Conservation (phyloP, 2,888 invertebrate species). For the Chironomus tentans region DNA sequence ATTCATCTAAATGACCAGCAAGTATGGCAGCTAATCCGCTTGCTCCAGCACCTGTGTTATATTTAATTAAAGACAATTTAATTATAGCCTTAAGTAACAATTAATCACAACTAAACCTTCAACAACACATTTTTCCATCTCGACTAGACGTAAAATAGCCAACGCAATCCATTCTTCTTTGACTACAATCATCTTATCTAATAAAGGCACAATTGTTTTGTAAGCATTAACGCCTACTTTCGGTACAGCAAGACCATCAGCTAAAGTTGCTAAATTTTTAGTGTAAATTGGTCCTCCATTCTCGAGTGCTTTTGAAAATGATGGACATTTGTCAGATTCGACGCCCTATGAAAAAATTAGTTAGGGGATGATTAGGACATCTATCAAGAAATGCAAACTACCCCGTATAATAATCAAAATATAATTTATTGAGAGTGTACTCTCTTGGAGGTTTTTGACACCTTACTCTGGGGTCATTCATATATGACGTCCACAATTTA, state of each 20-base stretch:
- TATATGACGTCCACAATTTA: no score
- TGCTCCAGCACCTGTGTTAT: slow-evolving; percentile 60
- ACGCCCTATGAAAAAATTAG: slow-evolving; percentile 49
- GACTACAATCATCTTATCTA: slow-evolving; percentile 74
- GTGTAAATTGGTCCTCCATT: slow-evolving; percentile 59
- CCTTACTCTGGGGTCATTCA: no score
- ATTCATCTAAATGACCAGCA: slow-evolving; percentile 68
- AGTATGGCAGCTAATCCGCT: slow-evolving; percentile 76
- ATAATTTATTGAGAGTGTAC: no score
- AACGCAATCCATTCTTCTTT: slow-evolving; percentile 77
- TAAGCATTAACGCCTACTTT: slow-evolving; percentile 74
- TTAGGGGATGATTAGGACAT: no score
- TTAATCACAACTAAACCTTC: slow-evolving; percentile 50
- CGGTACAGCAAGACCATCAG: slow-evolving; percentile 84
- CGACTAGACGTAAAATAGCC: slow-evolving; percentile 67
- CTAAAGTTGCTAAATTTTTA: slow-evolving; percentile 62
- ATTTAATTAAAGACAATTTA: no score
- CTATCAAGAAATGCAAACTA: no score
- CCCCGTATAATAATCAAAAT: no score
- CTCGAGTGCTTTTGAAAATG: slow-evolving; percentile 66
- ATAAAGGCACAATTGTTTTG: slow-evolving; percentile 57
- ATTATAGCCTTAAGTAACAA: no score
- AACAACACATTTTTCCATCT: slow-evolving; percentile 80
- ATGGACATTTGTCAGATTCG: slow-evolving; percentile 85
- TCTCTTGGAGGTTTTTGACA: no score